Percentiles rank a stretch among this genome's conserved stretches.
Conservation (phyloP, 2,797 vertebrate species). For the Simalia tracyae region DNA sequence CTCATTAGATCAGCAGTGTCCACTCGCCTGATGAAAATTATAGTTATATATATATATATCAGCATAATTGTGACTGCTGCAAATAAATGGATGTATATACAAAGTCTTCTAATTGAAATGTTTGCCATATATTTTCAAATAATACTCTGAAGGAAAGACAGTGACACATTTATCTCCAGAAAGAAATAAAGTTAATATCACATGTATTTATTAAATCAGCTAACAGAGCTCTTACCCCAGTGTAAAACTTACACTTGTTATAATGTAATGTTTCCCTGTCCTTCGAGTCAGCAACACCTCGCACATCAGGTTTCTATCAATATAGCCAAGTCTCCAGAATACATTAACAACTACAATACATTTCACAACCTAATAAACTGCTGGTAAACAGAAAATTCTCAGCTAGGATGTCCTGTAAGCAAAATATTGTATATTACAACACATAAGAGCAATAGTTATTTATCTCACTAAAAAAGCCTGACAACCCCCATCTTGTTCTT, state of each 20-base stretch:
- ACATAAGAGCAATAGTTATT: no score
- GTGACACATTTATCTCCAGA: not conserved
- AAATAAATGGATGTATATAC: not conserved
- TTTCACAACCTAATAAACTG: no score
- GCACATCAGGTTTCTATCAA: no score
- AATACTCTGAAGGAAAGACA: not conserved
- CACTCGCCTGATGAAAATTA: not conserved
- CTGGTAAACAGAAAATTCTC: no score
- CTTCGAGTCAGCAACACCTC: no score
- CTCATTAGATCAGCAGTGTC: not conserved
- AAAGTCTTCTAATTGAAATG: not conserved
- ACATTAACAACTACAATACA: no score
- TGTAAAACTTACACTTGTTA: not conserved
- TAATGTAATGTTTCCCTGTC: not conserved
- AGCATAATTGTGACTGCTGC: not conserved
- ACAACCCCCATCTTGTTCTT: no score
- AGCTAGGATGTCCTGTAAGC: no score
- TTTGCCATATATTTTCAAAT: not conserved
- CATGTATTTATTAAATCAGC: not conserved
- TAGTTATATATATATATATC: not conserved
- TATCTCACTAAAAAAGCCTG: no score
- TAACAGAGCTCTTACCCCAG: not conserved
- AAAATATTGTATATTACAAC: no score
- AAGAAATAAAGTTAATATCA: not conserved
- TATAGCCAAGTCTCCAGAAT: no score